Evolutionary conservation across 2,113 vertebrate species (phyloP), one percentile per base, ranked within the genome.

Genomic region (Poicephalus meyeri): DNA sequence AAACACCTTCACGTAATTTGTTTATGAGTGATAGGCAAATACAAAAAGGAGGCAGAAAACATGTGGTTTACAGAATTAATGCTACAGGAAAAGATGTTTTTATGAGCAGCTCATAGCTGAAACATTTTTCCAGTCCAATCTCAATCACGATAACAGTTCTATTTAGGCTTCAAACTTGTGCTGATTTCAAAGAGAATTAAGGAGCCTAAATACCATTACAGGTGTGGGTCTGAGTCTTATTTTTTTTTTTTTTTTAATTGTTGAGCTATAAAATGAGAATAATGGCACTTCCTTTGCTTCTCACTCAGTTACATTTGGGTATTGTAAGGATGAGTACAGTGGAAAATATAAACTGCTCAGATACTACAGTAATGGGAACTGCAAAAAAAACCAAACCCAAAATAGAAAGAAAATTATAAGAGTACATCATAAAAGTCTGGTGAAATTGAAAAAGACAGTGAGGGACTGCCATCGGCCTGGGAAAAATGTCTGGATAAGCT

Each of bases 91-190:
- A 63, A 13, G 11, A 25, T 47, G 13, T 50, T 53, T 35, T 71
- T 80, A 95, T 55, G 37, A 81, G 33, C 16, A 73, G 49, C 24
- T 80, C 31, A 58, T 63, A 88, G 44, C 58, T 88, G 72, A 83
- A 95, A 46, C 49, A 90, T 95, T 70, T 94, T 94, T 96, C 92
- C 73, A 90, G 64, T 74, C 68, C 39, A 55, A 46, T 14, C 58
- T 90, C 71, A 73, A 71, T 37, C 15, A 13, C 16, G 68, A 47
- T 16, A 60, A 50, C 13, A 71, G 41, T 47, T 64, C 42, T 56
- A 6, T 33, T 78, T 84, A 71, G 35, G 35, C 63, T 56, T 60
- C 74, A 56, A 60, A 58, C 29, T 65, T 50, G 23, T 42, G 68
- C 11, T 29, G 63, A 35, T 87, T 96, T 95, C 76, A 88, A 84